Evolutionary conservation across 2,888 invertebrate genomes (phyloP), one percentile per base, ranked within the genome.

Genomic region (Drosophila yooni): DNA sequence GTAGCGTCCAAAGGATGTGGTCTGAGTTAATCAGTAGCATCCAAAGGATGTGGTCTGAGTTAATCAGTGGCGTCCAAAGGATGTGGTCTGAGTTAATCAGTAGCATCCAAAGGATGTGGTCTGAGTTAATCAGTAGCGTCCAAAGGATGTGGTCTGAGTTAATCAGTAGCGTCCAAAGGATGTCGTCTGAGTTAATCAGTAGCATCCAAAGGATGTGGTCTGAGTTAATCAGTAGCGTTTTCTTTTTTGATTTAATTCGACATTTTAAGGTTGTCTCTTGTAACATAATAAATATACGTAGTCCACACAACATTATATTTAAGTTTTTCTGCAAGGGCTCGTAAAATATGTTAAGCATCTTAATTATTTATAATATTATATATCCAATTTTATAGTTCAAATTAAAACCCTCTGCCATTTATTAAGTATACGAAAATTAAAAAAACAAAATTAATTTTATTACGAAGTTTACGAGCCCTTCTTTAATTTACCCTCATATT

Each of bases 31-130:
- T 6, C 34, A 36, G 34, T 15, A 15, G 15, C 6, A 3, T 8
- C 31, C 31, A 31, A 31, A 31, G 31, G 8, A 31, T 31, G 31
- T 10, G 0, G 8, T 2, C 31, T 31, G 31, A 31, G 7, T 31
- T 7, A 7, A 31, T 27, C 6, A 8, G 36, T 51, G 57, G 31
- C 70, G 69, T 64, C 31, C 29, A 7, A 31, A 7, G 29, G 29
- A 31, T 31, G 29, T 31, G 1, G 29, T 29, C 29, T 31, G 29
- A 31, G 7, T 31, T 31, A 31, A 31, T 21, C 6, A 8, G 36
- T 56, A 57, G 31, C 70, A 52, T 64, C 36, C 40, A 60, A 40
- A 8, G 54, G 54, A 66, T 71, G 25, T 29, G 7, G 46, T 52
- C 51, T 69, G 18, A 46, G 25, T 36, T 34, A 43, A 25, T 21